Percentiles rank a stretch among this genome's conserved stretches.
Evolutionary conservation across 1,140 invertebrate species (phyloP).

Genomic region (Helicorthomorpha holstii): DNA sequence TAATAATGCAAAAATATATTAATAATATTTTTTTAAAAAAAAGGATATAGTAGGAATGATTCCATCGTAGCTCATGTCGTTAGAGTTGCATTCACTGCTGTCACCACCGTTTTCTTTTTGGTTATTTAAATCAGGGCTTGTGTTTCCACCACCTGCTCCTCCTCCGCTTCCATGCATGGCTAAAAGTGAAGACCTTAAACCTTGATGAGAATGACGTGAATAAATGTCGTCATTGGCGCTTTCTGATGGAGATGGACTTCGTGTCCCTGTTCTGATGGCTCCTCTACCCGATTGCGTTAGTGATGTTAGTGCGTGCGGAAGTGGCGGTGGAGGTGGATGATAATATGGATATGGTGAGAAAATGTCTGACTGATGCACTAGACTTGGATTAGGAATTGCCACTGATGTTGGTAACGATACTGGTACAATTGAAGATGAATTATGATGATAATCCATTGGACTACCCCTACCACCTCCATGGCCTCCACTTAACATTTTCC

Average conservation of each 20-base stretch:
- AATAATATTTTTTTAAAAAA: no score
- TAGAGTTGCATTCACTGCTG: slow-evolving; percentile 72
- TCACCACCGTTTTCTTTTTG: slow-evolving; percentile 3
- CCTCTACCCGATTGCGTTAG: not conserved
- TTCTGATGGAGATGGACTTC: slow-evolving; percentile 12
- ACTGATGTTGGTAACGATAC: slow-evolving; percentile 80
- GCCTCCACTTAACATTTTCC: slow-evolving; percentile 3
- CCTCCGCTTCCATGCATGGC: no score
- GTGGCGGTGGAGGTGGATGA: slow-evolving; percentile 12
- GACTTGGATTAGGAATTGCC: slow-evolving; percentile 85
- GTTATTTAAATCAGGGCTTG: no score
- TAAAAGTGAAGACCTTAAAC: no score
- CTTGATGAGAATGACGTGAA: slow-evolving; percentile 13
- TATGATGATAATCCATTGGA: slow-evolving; percentile 34
- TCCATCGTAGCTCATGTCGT: slow-evolving; percentile 68
- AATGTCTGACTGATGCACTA: slow-evolving; percentile 83
- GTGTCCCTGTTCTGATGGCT: slow-evolving; percentile 1
- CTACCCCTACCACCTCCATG: slow-evolving; percentile 23
- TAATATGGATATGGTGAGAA: slow-evolving; percentile 81
- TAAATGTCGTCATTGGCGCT: slow-evolving; percentile 15
- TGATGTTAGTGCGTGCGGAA: slow-evolving; percentile 5
- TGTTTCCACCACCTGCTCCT: no score
- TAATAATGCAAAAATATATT: no score
- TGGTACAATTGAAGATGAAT: slow-evolving; percentile 59
- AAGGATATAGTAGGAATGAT: slow-evolving; percentile 83